Base-by-base conservation (phyloP, 2,113 vertebrate species). In the Psephotus haematonotus region DNA sequence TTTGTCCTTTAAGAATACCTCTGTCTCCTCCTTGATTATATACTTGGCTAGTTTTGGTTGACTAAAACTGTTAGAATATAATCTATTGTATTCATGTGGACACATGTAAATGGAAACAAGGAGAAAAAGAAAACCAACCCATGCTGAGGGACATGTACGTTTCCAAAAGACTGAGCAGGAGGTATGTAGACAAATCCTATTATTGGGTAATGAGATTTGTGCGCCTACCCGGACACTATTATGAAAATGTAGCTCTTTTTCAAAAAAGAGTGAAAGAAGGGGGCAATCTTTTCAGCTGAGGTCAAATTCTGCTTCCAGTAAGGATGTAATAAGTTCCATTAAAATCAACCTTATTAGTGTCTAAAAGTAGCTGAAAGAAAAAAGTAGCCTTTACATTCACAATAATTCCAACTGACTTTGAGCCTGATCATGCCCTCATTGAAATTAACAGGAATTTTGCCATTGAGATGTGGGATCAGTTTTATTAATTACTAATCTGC, bases 181-280 rank as follows among this genome's bases (percentile, higher is more conserved):
- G 95, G 96, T 97, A 96, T 98, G 97, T 93, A 96, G 97, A 93
- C 94, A 98, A 98, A 98, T 98, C 98, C 97, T 97, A 93, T 98
- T 98, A 98, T 86, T 91, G 67, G 46, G 65, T 98, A 98, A 98
- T 97, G 95, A 95, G 97, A 98, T 98, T 98, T 98, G 97, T 86
- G 85, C 0, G 28, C 79, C 0, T 97, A 96, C 96, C 90, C 92
- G 91, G 95, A 95, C 91, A 86, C 89, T 78, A 95, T 97, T 97
- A 97, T 97, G 93, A 96, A 98, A 97, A 97, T 96, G 94, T 94
- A 95, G 94, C 96, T 94, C 86, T 94, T 86, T 91, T 94, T 97
- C 84, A 86, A 97, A 94, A 96, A 92, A 92, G 96, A 93, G 50
- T 93, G 93, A 96, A 96, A 96, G 88, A 92, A 95, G 41, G 76